Percentiles rank a stretch among this genome's conserved stretches.
Conservation (phyloP, 2,888 invertebrate species). For the Masnerella sp. region DNA sequence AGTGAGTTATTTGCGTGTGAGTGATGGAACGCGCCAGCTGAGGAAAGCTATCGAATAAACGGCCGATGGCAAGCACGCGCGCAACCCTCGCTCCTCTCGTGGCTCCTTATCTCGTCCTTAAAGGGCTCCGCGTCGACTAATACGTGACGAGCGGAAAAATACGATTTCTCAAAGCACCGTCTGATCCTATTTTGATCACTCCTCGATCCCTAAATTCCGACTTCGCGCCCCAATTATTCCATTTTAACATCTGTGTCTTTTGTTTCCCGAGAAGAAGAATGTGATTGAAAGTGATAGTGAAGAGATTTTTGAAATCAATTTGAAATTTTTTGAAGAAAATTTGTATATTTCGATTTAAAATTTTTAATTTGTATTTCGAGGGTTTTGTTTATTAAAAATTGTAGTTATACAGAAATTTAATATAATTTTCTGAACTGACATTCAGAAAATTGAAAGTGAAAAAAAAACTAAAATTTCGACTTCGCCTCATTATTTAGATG, state of each 20-base stretch:
- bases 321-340: too few relatives aligned
- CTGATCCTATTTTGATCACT: slow-evolving; percentile 56
- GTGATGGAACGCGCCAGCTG: slow-evolving; percentile 77
- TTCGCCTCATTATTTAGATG: too few relatives aligned
- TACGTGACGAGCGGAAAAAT: slow-evolving; percentile 57
- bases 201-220: slow-evolving; percentile 4
- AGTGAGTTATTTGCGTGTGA: slow-evolving; percentile 78
- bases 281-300: too few relatives aligned
- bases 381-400: too few relatives aligned
- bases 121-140: slow-evolving; percentile 55
- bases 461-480: too few relatives aligned
- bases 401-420: too few relatives aligned
- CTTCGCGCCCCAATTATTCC: slow-evolving; percentile 35
- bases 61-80: slow-evolving; percentile 63
- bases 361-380: too few relatives aligned
- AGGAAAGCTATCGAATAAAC: slow-evolving; percentile 71
- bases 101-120: slow-evolving; percentile 62
- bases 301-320: too few relatives aligned
- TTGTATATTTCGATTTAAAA: too few relatives aligned
- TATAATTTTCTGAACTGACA: too few relatives aligned
- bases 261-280: too few relatives aligned
- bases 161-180: slow-evolving; percentile 51
- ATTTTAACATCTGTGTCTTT: slow-evolving; percentile 4
- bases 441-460: too few relatives aligned
- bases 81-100: slow-evolving; percentile 60